These are phyloP conservation scores for Gasterosteus nipponicus DNA, from an alignment of 2,113 vertebrate genomes.

Conservation along the genomic window DNA sequence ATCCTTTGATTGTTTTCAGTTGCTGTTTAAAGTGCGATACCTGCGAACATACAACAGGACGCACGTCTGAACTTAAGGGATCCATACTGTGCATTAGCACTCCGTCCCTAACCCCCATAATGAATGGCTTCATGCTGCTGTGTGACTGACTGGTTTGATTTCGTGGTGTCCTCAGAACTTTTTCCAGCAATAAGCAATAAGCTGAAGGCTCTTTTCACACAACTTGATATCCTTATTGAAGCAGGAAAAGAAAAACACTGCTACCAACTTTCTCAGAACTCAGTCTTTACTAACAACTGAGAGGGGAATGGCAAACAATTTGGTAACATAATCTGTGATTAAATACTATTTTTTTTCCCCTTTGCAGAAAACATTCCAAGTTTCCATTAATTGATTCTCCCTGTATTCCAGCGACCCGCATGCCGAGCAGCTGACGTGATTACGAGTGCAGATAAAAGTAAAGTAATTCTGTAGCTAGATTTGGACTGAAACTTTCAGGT, in stretches of 20 bases:
- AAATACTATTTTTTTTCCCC: constrained; percentile 4
- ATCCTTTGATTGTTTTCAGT: background rate
- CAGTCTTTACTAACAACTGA: constrained; percentile 3
- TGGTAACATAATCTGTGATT: constrained; percentile 23
- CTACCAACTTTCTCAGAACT: constrained; percentile 15
- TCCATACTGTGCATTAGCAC: background rate
- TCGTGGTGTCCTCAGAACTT: constrained; percentile 12
- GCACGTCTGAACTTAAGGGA: constrained; percentile 1
- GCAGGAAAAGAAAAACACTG: constrained; percentile 22
- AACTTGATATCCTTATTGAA: constrained; percentile 34
- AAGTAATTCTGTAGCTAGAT: constrained; percentile 17
- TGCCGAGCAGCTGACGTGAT: constrained; percentile 24
- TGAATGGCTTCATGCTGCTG: background rate
- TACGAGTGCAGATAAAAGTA: constrained; percentile 38
- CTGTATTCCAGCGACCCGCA: background rate
- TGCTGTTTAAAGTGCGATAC: background rate
- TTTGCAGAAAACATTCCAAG: background rate
- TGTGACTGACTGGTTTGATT: constrained; percentile 22
- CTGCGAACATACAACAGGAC: background rate
- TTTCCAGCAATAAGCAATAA: constrained; percentile 13
- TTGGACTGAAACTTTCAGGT: constrained; percentile 25
- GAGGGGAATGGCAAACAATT: constrained; percentile 31
- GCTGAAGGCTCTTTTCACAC: constrained; percentile 6
- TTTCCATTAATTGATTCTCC: constrained; percentile 42
- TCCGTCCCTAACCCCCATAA: background rate